These are phyloP conservation scores for Ethmia dodecea DNA, from an alignment of 2,888 invertebrate genomes.

Conservation along the genomic window DNA sequence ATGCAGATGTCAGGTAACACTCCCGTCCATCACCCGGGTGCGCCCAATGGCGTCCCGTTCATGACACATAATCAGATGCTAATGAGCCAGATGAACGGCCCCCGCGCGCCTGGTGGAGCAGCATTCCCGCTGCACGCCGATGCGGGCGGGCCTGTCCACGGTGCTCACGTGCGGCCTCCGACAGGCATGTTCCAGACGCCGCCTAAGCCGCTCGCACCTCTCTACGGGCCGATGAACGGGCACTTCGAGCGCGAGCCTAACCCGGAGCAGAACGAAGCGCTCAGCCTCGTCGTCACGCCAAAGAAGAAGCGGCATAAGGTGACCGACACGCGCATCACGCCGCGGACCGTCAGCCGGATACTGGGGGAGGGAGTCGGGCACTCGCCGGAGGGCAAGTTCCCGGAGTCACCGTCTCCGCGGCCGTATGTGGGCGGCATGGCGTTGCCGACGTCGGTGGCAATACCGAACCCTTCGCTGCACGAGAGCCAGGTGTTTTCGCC, in stretches of 20 bases:
- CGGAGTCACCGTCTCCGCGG: constrained; percentile 85
- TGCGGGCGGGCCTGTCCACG: constrained; percentile 67
- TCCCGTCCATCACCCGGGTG: constrained; percentile 68
- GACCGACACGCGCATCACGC: constrained; percentile 95
- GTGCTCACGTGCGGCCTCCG: constrained; percentile 77
- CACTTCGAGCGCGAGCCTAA: constrained; percentile 82
- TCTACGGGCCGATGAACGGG: constrained; percentile 81
- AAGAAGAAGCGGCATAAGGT: constrained; percentile 99
- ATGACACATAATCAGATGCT: constrained; percentile 65
- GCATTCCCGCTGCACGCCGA: constrained; percentile 84
- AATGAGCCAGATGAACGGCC: constrained; percentile 77
- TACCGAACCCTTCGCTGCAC: constrained; percentile 96
- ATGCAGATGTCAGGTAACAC: constrained; percentile 77
- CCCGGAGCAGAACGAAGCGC: constrained; percentile 94
- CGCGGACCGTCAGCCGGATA: constrained; percentile 92
- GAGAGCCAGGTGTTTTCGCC: constrained; percentile 96
- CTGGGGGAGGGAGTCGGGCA: constrained; percentile 88
- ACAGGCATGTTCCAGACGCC: constrained; percentile 90
- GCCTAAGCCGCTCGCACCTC: constrained; percentile 84
- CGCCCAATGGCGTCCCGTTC: constrained; percentile 67
- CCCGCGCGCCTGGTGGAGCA: constrained; percentile 79
- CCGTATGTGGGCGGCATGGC: constrained; percentile 91
- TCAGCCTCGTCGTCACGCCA: constrained; percentile 95
- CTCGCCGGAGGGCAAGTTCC: constrained; percentile 78
- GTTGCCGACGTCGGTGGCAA: constrained; percentile 96